These are phyloP conservation scores for Paramormyrops kingsleyae DNA, from an alignment of 2,113 vertebrate species.

Conservation along the genomic window DNA sequence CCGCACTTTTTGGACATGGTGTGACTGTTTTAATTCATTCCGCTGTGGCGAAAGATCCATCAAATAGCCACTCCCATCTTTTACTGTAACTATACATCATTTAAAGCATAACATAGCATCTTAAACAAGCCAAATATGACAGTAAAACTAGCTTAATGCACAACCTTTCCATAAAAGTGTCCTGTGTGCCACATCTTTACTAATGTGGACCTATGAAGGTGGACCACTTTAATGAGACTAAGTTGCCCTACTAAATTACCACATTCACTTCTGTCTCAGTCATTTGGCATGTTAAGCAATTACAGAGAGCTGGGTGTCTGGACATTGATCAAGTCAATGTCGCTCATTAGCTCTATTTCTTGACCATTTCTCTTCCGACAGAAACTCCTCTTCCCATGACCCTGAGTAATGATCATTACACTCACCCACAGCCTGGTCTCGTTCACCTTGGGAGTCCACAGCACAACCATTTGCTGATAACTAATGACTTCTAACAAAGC, in stretches of 20 bases:
- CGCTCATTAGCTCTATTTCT: conserved; percentile 9
- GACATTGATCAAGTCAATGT: not conserved
- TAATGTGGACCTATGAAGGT: not conserved
- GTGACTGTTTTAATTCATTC: not conserved
- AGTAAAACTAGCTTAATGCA: not conserved
- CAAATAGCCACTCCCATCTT: not conserved
- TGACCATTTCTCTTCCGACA: not conserved
- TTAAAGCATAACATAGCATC: not conserved
- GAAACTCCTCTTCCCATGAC: not conserved
- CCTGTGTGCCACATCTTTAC: not conserved
- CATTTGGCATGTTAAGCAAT: not conserved
- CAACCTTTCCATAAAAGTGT: not conserved
- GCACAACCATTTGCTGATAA: not conserved
- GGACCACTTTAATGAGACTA: not conserved
- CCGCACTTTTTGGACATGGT: not conserved
- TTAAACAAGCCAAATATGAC: not conserved
- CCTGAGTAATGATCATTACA: conserved; percentile 5
- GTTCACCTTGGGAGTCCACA: not conserved
- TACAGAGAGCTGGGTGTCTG: not conserved
- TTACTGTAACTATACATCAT: not conserved
- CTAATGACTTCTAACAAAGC: not conserved
- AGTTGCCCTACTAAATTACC: not conserved
- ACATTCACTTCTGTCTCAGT: not conserved
- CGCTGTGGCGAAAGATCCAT: not conserved
- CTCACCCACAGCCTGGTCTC: not conserved